These are phyloP conservation scores for Chlorodrepanis virens DNA, from an alignment of 2,113 vertebrate species.

Conservation along the genomic window DNA sequence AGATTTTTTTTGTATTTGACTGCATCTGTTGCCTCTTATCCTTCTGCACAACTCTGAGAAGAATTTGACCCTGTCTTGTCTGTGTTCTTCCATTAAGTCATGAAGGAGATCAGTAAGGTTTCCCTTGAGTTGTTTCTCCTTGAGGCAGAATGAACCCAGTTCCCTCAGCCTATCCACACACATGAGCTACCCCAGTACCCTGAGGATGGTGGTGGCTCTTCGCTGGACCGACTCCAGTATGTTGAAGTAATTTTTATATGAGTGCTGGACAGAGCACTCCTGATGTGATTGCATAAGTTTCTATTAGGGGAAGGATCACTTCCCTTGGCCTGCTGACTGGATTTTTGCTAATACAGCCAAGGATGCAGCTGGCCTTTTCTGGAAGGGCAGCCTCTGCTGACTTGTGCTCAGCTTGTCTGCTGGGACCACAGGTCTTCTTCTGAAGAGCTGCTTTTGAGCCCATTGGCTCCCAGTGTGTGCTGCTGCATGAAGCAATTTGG, in stretches of 20 bases:
- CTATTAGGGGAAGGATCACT: background rate
- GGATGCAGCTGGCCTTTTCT: background rate
- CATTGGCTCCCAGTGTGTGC: background rate
- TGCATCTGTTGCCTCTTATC: background rate
- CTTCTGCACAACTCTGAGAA: background rate
- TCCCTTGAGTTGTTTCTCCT: background rate
- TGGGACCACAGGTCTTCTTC: background rate
- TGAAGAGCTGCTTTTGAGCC: background rate
- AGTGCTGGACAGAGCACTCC: background rate
- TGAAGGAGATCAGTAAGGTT: background rate
- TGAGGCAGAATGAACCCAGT: background rate
- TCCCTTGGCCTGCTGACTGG: background rate
- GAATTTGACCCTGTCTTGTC: background rate
- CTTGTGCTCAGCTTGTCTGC: accelerated
- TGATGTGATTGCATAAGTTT: background rate
- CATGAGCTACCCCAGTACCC: background rate
- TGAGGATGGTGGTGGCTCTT: background rate
- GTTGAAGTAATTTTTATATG: background rate
- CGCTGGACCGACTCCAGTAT: background rate
- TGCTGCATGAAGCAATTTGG: background rate
- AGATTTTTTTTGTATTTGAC: background rate
- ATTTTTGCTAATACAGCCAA: background rate
- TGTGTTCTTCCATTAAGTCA: background rate
- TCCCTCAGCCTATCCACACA: background rate
- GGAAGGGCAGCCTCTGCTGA: background rate